Conservation (phyloP, 2,797 vertebrate genomes). For the Megaceryle alcyon region DNA sequence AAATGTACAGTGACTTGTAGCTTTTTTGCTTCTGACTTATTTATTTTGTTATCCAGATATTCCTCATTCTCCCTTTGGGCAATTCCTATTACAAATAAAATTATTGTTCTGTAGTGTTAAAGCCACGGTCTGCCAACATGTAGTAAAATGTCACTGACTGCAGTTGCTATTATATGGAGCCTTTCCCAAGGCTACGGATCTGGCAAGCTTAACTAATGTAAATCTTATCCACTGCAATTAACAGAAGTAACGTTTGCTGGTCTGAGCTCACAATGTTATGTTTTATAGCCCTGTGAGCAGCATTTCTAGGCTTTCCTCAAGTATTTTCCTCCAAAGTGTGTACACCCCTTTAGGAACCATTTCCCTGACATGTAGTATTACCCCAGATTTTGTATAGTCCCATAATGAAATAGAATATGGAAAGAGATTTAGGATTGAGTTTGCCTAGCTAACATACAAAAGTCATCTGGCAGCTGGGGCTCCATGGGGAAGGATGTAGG, state of each 20-base stretch:
- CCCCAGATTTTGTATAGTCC: not conserved
- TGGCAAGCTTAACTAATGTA: not conserved
- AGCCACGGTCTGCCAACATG: not conserved
- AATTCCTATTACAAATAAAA: not conserved
- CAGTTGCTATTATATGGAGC: not conserved
- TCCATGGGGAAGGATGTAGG: not conserved
- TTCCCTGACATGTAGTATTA: not conserved
- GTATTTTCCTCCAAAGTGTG: not conserved
- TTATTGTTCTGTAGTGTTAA: not conserved
- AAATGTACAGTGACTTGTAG: not conserved
- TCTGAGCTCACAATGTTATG: not conserved
- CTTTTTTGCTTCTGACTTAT: not conserved
- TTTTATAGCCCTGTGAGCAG: not conserved
- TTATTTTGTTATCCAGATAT: not conserved
- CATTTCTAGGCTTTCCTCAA: not conserved
- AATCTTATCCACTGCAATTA: slow-evolving; percentile 19
- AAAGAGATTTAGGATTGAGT: not conserved
- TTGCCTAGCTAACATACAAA: slow-evolving; percentile 1
- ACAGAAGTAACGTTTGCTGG: not conserved
- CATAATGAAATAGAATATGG: not conserved
- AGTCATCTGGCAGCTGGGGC: slow-evolving; percentile 12
- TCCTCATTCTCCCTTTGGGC: not conserved
- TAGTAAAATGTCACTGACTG: not conserved
- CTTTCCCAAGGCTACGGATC: not conserved
- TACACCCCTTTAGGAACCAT: not conserved